phyloP scores from a whole-genome alignment of 2,797 vertebrate genomes.

The Pseudochaenichthys georgianus region DNA sequence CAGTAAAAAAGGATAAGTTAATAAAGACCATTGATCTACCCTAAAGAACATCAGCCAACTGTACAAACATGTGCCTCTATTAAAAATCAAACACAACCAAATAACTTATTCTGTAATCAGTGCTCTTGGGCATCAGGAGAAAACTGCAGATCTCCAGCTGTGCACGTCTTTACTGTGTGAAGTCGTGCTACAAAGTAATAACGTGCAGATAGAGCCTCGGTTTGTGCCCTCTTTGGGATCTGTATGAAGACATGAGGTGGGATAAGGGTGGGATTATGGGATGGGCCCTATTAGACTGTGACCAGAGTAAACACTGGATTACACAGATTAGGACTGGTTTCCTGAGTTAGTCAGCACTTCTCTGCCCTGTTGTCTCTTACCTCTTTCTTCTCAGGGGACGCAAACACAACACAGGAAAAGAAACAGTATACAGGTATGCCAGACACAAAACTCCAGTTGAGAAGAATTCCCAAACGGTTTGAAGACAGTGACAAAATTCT shows the following conservation, averaged over 20 bases:
- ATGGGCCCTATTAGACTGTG: slow-evolving; percentile 50
- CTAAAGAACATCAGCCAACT: not conserved
- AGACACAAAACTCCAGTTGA: not conserved
- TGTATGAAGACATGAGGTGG: slow-evolving; percentile 19
- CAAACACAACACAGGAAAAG: not conserved
- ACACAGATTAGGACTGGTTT: slow-evolving; percentile 61
- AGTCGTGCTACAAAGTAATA: not conserved
- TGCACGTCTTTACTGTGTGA: not conserved
- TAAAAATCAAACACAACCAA: not conserved
- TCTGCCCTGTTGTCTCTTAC: slow-evolving; percentile 19
- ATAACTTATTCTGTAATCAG: not conserved
- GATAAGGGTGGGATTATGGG: slow-evolving; percentile 59
- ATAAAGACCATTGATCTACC: not conserved
- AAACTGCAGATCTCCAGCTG: slow-evolving; percentile 8
- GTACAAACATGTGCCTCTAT: not conserved
- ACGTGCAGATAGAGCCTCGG: not conserved
- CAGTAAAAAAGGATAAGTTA: not conserved
- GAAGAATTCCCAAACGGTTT: not conserved
- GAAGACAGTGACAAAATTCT: not conserved
- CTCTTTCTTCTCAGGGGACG: slow-evolving; percentile 9
- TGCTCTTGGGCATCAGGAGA: not conserved
- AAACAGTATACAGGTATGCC: not conserved
- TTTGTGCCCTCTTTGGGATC: not conserved
- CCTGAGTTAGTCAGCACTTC: slow-evolving; percentile 49
- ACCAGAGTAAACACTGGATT: slow-evolving; percentile 63